Percentiles rank a stretch among this genome's conserved stretches.
These are phyloP conservation scores for Pyrochroa serraticornis DNA, from an alignment of 2,888 invertebrate species.

Conservation along the genomic window DNA sequence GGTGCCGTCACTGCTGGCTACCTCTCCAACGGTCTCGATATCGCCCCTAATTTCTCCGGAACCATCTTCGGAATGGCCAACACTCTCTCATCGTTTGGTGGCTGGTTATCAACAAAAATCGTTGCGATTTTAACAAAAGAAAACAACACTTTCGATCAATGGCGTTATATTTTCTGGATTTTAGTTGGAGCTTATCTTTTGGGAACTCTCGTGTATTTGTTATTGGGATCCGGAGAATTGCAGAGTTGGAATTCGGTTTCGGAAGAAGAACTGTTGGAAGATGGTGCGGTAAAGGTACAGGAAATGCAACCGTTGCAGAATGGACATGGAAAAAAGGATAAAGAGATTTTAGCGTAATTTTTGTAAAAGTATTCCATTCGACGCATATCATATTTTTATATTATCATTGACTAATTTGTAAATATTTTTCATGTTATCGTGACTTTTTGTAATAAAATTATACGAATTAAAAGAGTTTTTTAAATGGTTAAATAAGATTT, in stretches of 20 bases:
- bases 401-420: constrained; percentile 14
- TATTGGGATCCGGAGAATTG: constrained; percentile 72
- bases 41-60: constrained; percentile 87
- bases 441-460: constrained; percentile 22
- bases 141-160: constrained; percentile 75
- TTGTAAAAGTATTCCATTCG: not conserved
- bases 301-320: constrained; percentile 54
- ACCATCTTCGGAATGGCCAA: constrained; percentile 91
- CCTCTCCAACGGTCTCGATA: constrained; percentile 83
- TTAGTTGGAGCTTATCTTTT: constrained; percentile 72
- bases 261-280: constrained; percentile 24
- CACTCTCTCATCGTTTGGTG: constrained; percentile 81
- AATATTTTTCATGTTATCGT: constrained; percentile 17
- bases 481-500: not conserved
- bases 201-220: constrained; percentile 68
- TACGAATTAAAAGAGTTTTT: not conserved
- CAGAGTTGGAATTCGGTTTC: constrained; percentile 63
- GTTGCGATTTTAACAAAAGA: constrained; percentile 77
- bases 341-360: constrained; percentile 31
- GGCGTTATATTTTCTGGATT: constrained; percentile 84
- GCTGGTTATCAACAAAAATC: constrained; percentile 81
- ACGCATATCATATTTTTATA: constrained; percentile 9
- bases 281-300: constrained; percentile 38
- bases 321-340: constrained; percentile 42
- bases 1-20: constrained; percentile 88